Evolutionary conservation across 2,113 vertebrate species (phyloP), one percentile per base, ranked within the genome.

Genomic region (Cromileptes altivelis): DNA sequence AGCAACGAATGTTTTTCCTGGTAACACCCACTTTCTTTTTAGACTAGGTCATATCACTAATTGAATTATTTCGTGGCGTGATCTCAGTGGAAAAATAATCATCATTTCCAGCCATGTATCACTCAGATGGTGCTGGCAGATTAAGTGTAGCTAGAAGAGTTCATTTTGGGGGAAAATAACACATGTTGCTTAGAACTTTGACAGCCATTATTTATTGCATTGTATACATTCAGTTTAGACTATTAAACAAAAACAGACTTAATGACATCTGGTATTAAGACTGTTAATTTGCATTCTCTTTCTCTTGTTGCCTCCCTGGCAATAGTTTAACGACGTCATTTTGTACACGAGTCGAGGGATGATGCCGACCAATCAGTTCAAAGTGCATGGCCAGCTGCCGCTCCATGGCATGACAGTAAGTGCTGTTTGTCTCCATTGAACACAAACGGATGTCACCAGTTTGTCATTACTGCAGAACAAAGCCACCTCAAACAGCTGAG

Each of bases 1-100:
- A 99, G 90, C 98, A 99, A 85, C 95, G 98, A 85, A 99, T 99
- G 98, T 99, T 99, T 90, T 99, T 99, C 91, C 94, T 99, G 97
- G 98, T 99, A 95, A 94, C 11, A 4, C 64, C 67, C 70, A 30
- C 67, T 84, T 77, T 75, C 58, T 55, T 42, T 57, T 78, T 15
- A 30, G 42, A 70, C 85, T 62, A 45, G 3, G 45, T 79, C 70
- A 70, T n/a, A 62, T 84, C 60, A 61, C 57, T 85, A 37, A 75
- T 86, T 13, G 6, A 69, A 82, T 87, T 63, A 85, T 73, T 78
- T 61, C 78, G 45, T 1, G 10, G 8, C 56, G 49, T 86, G 73
- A 92, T 80, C 63, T 78, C 77, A 88, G 57, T 27, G 55, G 82
- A 82, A 80, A 79, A 80, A 61, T 68, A 65, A 73, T 72, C 4